Evolutionary conservation across 1,140 invertebrate species (phyloP).

Genomic region (Drosophila sechellia): DNA sequence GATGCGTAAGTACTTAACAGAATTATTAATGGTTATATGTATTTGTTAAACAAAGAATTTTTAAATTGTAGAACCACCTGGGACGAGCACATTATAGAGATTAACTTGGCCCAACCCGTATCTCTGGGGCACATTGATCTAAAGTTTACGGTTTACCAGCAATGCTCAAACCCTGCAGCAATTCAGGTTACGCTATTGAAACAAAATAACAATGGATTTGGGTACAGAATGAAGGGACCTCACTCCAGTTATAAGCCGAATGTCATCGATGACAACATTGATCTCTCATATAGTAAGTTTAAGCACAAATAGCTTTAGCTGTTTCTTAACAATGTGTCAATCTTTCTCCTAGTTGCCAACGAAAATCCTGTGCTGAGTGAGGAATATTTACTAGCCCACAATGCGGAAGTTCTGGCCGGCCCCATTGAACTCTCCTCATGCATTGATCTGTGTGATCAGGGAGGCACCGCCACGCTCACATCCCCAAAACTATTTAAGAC

Average conservation of each 20-base stretch:
- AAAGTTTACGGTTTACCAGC: constrained; percentile 91
- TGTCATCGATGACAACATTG: constrained; percentile 87
- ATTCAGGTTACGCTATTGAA: constrained; percentile 94
- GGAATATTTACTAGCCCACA: constrained; percentile 93
- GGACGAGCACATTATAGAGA: constrained; percentile 96
- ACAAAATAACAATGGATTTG: constrained; percentile 91
- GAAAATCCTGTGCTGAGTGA: constrained; percentile 92
- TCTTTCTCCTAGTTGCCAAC: constrained; percentile 58
- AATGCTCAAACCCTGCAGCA: constrained; percentile 87
- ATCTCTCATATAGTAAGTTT: constrained; percentile 85
- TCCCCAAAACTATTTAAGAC: constrained; percentile 93
- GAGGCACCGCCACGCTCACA: constrained; percentile 92
- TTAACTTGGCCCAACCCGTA: constrained; percentile 91
- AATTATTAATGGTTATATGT: background rate
- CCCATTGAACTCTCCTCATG: constrained; percentile 92
- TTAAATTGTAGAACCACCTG: constrained; percentile 88
- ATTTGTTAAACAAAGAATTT: background rate
- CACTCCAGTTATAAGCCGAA: constrained; percentile 73
- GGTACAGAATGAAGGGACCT: constrained; percentile 85
- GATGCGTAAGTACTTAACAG: constrained; percentile 87
- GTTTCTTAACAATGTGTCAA: background rate
- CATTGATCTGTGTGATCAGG: constrained; percentile 93
- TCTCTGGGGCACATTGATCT: constrained; percentile 94
- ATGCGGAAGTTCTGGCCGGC: constrained; percentile 95
- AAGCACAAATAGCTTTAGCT: too few relatives aligned